phyloP scores from a whole-genome alignment of 1,140 invertebrate genomes.

The Branchinecta lynchi region DNA sequence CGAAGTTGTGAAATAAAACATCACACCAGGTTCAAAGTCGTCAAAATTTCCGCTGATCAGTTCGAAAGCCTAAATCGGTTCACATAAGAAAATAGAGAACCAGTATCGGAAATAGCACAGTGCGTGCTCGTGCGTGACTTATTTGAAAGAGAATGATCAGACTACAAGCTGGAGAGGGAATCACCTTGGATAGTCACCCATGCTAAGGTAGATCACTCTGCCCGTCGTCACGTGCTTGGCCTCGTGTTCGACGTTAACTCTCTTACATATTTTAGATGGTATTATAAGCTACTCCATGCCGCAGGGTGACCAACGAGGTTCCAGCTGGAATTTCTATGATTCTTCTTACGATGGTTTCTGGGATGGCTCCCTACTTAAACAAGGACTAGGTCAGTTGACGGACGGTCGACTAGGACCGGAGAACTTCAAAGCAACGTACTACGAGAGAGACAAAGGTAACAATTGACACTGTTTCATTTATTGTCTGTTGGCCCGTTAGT shows the following conservation, averaged over 20 bases:
- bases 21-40: background rate
- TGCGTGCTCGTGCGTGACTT: too few relatives aligned
- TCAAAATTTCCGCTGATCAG: too few relatives aligned
- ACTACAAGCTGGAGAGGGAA: too few relatives aligned
- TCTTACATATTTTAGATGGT: slow-evolving; percentile 46
- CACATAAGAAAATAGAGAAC: too few relatives aligned
- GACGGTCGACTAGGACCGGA: slow-evolving; percentile 56
- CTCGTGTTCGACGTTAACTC: background rate
- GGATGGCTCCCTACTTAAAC: slow-evolving; percentile 43
- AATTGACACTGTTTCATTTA: background rate
- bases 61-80: too few relatives aligned
- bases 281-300: slow-evolving; percentile 67
- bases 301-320: slow-evolving; percentile 55
- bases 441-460: slow-evolving; percentile 38
- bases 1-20: background rate
- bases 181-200: too few relatives aligned
- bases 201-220: too few relatives aligned
- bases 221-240: too few relatives aligned
- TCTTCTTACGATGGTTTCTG: slow-evolving; percentile 79
- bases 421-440: slow-evolving; percentile 53
- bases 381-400: slow-evolving; percentile 71
- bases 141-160: too few relatives aligned
- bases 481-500: too few relatives aligned
- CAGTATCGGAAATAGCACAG: too few relatives aligned
- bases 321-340: slow-evolving; percentile 68